Conservation (phyloP, 2,113 vertebrate species). For the Brachyhypopomus occidentalis region DNA sequence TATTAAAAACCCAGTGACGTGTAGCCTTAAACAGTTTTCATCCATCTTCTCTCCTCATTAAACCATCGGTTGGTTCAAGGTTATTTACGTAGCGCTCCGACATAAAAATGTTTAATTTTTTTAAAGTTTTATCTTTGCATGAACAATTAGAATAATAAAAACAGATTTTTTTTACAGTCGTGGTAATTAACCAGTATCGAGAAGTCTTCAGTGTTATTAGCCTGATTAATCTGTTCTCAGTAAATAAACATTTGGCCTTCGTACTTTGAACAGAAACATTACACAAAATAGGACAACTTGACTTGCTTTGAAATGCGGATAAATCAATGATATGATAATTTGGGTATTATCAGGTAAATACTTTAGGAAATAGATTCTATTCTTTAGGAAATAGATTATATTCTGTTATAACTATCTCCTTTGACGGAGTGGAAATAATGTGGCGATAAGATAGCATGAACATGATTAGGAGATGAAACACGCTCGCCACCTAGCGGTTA, state of each 20-base stretch:
- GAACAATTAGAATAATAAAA: neutral
- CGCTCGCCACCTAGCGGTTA: neutral
- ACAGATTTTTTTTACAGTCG: neutral
- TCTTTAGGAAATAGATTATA: neutral
- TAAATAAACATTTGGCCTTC: constrained; percentile 7
- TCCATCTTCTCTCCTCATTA: too few species aligned
- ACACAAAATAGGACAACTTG: neutral
- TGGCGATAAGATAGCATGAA: too few species aligned
- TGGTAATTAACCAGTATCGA: neutral
- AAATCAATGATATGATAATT: neutral
- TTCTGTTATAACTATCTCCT: too few species aligned
- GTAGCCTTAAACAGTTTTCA: too few species aligned
- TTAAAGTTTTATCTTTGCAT: neutral
- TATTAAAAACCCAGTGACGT: too few species aligned
- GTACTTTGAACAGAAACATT: neutral
- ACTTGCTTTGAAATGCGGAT: neutral
- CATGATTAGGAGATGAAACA: neutral
- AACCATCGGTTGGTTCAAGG: too few species aligned
- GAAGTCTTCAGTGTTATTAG: neutral
- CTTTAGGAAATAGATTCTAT: neutral
- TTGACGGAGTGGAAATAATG: too few species aligned
- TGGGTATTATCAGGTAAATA: neutral
- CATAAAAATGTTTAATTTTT: too few species aligned
- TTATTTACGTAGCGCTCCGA: too few species aligned
- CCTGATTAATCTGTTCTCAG: neutral